Evolutionary conservation across 2,113 vertebrate species (phyloP).

Genomic region (Polypterus senegalus): DNA sequence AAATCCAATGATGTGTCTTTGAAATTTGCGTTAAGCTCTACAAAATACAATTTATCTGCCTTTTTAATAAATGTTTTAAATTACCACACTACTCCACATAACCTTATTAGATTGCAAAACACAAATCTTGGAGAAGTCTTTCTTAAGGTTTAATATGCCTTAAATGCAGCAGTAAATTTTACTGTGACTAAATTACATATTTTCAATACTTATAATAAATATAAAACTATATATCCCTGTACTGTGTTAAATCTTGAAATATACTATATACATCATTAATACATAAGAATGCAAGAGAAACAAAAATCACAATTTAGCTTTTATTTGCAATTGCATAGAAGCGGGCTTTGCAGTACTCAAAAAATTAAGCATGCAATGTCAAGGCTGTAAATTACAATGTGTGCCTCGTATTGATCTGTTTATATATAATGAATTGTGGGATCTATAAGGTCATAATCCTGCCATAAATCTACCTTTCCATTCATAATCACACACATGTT

Average conservation of each 20-base stretch:
- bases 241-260: not conserved
- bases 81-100: too few relatives aligned
- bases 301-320: not conserved
- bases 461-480: conserved; percentile 55
- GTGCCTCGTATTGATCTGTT: conserved; percentile 51
- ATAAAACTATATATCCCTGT: too few relatives aligned
- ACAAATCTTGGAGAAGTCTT: too few relatives aligned
- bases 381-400: conserved; percentile 32
- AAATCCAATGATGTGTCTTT: too few relatives aligned
- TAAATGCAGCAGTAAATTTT: too few relatives aligned
- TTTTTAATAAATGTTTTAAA: too few relatives aligned
- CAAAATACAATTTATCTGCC: too few relatives aligned
- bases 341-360: not conserved
- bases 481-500: conserved; percentile 47
- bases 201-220: too few relatives aligned
- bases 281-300: not conserved
- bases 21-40: too few relatives aligned
- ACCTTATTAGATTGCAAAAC: too few relatives aligned
- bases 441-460: conserved; percentile 55
- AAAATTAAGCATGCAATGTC: not conserved
- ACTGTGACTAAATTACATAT: too few relatives aligned
- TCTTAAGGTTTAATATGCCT: too few relatives aligned
- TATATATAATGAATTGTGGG: conserved; percentile 54
- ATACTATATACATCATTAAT: not conserved
- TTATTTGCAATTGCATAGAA: not conserved